These are phyloP conservation scores for Habrosyne pyritoides DNA, from an alignment of 2,888 invertebrate genomes.

Conservation along the genomic window DNA sequence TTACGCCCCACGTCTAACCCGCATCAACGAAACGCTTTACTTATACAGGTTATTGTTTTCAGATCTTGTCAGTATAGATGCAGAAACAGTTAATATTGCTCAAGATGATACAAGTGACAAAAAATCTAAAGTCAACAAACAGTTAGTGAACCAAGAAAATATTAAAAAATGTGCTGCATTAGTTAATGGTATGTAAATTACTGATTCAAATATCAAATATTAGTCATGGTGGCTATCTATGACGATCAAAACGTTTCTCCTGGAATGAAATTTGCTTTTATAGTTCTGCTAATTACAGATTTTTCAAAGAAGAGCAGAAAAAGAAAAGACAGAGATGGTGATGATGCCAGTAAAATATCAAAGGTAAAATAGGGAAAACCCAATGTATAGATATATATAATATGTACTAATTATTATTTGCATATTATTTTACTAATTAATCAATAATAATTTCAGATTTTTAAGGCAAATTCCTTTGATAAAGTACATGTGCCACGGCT, in stretches of 20 bases:
- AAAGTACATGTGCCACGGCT: conserved; percentile 61
- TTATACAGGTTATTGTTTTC: background rate
- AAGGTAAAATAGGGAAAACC: conserved; percentile 47
- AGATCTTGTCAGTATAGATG: background rate
- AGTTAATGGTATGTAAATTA: background rate
- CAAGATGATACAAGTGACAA: background rate
- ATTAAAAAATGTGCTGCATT: background rate
- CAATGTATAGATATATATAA: conserved; percentile 6
- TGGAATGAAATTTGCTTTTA: too few species aligned
- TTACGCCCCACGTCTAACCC: too few species aligned
- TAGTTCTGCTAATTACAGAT: conserved; percentile 21
- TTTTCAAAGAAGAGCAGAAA: conserved; percentile 46
- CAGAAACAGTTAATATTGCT: background rate
- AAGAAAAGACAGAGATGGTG: conserved; percentile 63
- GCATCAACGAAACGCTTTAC: too few species aligned
- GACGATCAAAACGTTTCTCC: too few species aligned
- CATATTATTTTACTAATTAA: conserved; percentile 12
- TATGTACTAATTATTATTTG: background rate
- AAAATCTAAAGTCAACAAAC: background rate
- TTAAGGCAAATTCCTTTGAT: conserved; percentile 55
- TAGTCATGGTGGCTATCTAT: too few species aligned
- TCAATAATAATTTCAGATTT: conserved; percentile 43
- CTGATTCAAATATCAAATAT: background rate
- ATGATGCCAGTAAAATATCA: conserved; percentile 36
- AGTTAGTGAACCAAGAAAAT: background rate